These are phyloP conservation scores for Vulpes ferrilata DNA, from an alignment of 2,113 vertebrate species.

Conservation along the genomic window DNA sequence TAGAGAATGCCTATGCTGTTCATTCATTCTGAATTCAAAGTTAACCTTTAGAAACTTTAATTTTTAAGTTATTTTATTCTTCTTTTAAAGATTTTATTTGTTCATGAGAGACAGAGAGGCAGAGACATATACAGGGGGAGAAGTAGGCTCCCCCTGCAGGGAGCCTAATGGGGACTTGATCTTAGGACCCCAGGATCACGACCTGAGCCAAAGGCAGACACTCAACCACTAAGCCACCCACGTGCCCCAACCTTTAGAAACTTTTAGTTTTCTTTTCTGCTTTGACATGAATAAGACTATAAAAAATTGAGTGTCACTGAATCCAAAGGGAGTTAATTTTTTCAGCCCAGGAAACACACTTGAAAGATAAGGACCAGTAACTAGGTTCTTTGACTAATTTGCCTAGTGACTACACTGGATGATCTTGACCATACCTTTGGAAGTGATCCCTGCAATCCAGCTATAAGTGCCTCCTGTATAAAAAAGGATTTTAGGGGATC, in stretches of 20 bases:
- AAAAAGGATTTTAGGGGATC: neutral
- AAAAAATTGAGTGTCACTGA: neutral
- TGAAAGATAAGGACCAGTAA: neutral
- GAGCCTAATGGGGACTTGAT: too few relatives aligned
- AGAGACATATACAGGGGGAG: too few relatives aligned
- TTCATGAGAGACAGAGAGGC: too few relatives aligned
- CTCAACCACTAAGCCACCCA: too few relatives aligned
- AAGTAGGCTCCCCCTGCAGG: too few relatives aligned
- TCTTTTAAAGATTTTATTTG: too few relatives aligned
- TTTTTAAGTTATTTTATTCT: too few relatives aligned
- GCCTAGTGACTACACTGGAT: neutral
- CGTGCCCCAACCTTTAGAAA: neutral
- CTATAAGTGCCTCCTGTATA: neutral
- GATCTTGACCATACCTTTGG: neutral
- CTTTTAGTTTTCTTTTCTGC: neutral
- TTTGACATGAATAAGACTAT: neutral
- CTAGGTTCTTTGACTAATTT: neutral
- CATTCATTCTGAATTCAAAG: neutral
- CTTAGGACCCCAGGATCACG: too few relatives aligned
- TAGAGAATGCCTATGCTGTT: neutral
- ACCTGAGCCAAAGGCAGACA: too few relatives aligned
- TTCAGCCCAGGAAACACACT: neutral
- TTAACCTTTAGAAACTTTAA: conserved; percentile 25
- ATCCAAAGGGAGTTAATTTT: neutral
- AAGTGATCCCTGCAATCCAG: neutral